Conservation (phyloP, 2,797 vertebrate genomes). For the Cyclura pinguis region DNA sequence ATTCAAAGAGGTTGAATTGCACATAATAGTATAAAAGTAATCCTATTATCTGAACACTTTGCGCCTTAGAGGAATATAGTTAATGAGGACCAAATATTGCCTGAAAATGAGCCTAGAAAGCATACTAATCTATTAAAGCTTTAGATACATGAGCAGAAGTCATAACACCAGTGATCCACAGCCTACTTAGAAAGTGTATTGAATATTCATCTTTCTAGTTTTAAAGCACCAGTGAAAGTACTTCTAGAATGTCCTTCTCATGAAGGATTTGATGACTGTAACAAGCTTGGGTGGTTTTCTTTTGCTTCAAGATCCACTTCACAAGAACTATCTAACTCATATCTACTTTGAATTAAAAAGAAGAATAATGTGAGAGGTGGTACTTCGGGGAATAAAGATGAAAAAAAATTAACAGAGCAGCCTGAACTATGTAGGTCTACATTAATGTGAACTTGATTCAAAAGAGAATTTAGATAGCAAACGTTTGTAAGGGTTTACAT, state of each 20-base stretch:
- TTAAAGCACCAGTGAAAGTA: not conserved
- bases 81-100: not conserved
- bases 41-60: not conserved
- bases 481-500: not conserved
- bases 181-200: not conserved
- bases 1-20: not conserved
- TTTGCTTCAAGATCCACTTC: slow-evolving; percentile 44
- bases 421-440: not conserved
- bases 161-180: slow-evolving; percentile 7
- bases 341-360: not conserved
- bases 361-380: not conserved
- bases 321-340: slow-evolving; percentile 42
- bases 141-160: not conserved
- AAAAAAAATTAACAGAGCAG: not conserved
- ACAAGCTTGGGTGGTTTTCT: slow-evolving; percentile 58
- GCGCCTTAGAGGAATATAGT: not conserved
- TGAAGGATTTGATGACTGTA: slow-evolving; percentile 62
- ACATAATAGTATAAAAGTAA: not conserved
- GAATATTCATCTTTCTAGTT: slow-evolving; percentile 34
- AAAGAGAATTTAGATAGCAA: not conserved
- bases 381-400: not conserved
- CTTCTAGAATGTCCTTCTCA: slow-evolving; percentile 28
- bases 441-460: not conserved
- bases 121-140: not conserved
- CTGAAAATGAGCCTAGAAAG: not conserved